Conservation (phyloP, 1,140 invertebrate species). For the Cheumatopsyche charites region DNA sequence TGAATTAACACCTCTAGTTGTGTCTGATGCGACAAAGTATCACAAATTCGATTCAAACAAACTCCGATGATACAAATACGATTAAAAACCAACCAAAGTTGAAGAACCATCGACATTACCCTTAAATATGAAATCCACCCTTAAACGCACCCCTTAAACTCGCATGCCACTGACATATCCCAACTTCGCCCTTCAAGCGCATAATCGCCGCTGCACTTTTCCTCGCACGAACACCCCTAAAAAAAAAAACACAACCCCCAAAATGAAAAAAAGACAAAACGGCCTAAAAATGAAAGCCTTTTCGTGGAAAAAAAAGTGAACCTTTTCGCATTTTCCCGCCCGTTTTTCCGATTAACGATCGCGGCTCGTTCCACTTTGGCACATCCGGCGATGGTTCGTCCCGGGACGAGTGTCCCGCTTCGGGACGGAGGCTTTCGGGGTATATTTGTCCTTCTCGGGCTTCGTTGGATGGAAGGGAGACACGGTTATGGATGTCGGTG, state of each 20-base stretch:
- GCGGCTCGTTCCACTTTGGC: slow-evolving; percentile 1
- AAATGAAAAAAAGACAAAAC: too few species aligned
- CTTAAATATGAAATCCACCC: background rate
- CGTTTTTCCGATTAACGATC: slow-evolving; percentile 1
- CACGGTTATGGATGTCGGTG: background rate
- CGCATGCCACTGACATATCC: slow-evolving; percentile 5
- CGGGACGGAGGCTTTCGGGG: background rate
- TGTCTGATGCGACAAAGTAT: too few species aligned
- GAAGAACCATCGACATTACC: background rate
- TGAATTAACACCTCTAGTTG: too few species aligned
- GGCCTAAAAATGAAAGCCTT: too few species aligned
- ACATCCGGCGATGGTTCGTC: background rate
- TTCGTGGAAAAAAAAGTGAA: slow-evolving; percentile 4
- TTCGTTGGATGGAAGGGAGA: background rate
- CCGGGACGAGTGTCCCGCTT: background rate
- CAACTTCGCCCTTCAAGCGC: slow-evolving; percentile 4
- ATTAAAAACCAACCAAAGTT: too few species aligned
- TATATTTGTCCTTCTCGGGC: background rate
- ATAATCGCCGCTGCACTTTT: slow-evolving; percentile 2
- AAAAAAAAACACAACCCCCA: too few species aligned
- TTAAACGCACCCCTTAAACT: background rate
- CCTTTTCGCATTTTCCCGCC: background rate
- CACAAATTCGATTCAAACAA: too few species aligned
- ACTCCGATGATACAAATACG: too few species aligned
- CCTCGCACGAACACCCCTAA: background rate